A percentile compares a stretch with the other conserved stretches of the same genome.
Conservation (phyloP, 2,113 vertebrate species). For the Antechinus stuartii region DNA sequence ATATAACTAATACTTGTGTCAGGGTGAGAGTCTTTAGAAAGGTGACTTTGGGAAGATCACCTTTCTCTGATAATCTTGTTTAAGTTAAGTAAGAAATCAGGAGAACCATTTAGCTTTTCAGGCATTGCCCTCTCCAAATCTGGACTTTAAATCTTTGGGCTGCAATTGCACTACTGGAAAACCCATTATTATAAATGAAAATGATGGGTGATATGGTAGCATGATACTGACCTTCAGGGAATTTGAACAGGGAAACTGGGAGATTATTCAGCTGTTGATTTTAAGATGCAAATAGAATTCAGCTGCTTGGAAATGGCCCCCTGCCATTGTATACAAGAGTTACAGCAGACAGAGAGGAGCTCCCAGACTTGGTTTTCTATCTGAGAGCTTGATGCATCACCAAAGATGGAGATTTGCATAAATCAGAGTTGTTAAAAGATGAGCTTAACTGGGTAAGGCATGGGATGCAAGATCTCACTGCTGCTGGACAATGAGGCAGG, state of each 20-base stretch:
- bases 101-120: background rate
- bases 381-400: conserved; percentile 33
- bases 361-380: conserved; percentile 58
- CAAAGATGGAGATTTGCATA: conserved; percentile 62
- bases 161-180: background rate
- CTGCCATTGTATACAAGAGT: conserved; percentile 44
- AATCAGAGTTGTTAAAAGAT: conserved; percentile 43
- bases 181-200: background rate
- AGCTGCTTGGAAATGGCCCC: conserved; percentile 58
- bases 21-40: conserved; percentile 2
- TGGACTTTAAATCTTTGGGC: conserved; percentile 17
- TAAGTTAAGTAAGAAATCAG: background rate
- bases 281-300: conserved; percentile 63
- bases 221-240: background rate
- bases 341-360: background rate
- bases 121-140: background rate
- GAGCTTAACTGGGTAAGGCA: conserved; percentile 37
- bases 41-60: background rate
- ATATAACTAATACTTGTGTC: background rate
- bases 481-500: conserved; percentile 38
- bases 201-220: background rate
- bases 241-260: conserved; percentile 35
- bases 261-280: conserved; percentile 45
- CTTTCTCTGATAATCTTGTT: conserved; percentile 17
- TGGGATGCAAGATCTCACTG: conserved; percentile 62